These are phyloP conservation scores for Colletes gigas DNA, from an alignment of 1,140 invertebrate species.

Conservation along the genomic window DNA sequence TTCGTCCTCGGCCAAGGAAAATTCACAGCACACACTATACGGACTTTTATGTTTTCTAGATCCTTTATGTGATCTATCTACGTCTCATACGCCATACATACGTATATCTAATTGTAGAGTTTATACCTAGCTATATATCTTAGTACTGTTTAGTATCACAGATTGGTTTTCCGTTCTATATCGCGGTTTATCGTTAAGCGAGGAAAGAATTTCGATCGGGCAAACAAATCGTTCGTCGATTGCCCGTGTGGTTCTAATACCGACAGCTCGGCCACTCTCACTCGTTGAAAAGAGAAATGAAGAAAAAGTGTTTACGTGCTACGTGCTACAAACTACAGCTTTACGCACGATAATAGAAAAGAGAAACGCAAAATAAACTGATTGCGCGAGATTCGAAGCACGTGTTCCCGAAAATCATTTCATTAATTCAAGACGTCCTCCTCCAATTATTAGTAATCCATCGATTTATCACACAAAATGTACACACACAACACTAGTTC, in stretches of 20 bases:
- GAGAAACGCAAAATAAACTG: conserved; percentile 51
- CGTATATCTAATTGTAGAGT: conserved; percentile 52
- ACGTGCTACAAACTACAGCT: conserved; percentile 25
- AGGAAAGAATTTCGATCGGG: conserved; percentile 39
- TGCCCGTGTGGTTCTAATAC: conserved; percentile 46
- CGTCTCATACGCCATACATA: conserved; percentile 51
- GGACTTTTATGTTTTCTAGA: conserved; percentile 44
- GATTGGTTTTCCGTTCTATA: conserved; percentile 72
- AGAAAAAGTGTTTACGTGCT: conserved; percentile 65
- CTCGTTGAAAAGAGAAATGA: conserved; percentile 60
- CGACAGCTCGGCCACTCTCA: conserved; percentile 45
- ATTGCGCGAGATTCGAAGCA: conserved; percentile 46
- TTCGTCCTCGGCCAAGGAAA: conserved; percentile 43
- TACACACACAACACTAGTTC: conserved; percentile 75
- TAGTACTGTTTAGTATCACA: conserved; percentile 80
- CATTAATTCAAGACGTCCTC: conserved; percentile 57
- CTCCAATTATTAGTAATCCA: conserved; percentile 62
- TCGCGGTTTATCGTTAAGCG: conserved; percentile 46
- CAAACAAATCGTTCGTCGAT: conserved; percentile 18
- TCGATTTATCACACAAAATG: conserved; percentile 72
- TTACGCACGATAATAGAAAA: conserved; percentile 67
- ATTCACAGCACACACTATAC: conserved; percentile 51
- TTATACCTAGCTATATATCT: conserved; percentile 66
- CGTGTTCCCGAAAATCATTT: conserved; percentile 65
- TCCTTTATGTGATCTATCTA: conserved; percentile 57